Conservation (phyloP, 2,888 invertebrate genomes). For the Caenorhabditis plicata region DNA sequence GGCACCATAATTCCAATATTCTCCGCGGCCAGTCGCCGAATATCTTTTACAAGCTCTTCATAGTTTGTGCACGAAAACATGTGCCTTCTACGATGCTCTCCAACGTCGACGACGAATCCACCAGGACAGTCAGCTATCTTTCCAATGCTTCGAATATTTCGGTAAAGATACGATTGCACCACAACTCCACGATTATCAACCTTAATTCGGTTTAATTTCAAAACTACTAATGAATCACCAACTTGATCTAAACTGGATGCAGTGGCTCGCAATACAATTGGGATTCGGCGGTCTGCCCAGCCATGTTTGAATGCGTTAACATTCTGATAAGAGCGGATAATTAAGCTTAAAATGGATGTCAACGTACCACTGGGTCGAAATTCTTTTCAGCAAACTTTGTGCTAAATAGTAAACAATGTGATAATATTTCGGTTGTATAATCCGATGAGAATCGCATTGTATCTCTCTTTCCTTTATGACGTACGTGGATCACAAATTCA, state of each 20-base stretch:
- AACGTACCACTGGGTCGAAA: constrained; percentile 29
- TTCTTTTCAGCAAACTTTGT: constrained; percentile 49
- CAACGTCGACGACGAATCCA: constrained; percentile 86
- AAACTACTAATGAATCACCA: constrained; percentile 33
- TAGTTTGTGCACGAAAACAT: constrained; percentile 78
- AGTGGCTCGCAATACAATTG: constrained; percentile 86
- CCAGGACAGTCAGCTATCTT: constrained; percentile 79
- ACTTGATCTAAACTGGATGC: constrained; percentile 84
- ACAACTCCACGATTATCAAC: constrained; percentile 37
- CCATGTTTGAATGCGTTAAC: constrained; percentile 83
- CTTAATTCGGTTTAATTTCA: constrained; percentile 39
- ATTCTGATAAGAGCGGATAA: constrained; percentile 25
- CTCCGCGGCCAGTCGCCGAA: constrained; percentile 80
- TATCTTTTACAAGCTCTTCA: constrained; percentile 83
- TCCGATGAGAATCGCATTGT: constrained; percentile 95
- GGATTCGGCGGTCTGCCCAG: constrained; percentile 89
- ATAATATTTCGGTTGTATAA: constrained; percentile 85
- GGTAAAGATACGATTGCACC: constrained; percentile 42
- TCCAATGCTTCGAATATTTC: constrained; percentile 42
- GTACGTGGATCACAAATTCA: constrained; percentile 33
- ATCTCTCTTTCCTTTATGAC: constrained; percentile 70
- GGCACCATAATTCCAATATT: constrained; percentile 83
- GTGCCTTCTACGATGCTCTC: constrained; percentile 81
- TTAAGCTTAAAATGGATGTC: not conserved
- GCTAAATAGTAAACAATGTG: constrained; percentile 76